Evolutionary conservation across 2,888 invertebrate genomes (phyloP).

Genomic region (Lasioglossum malachurum): DNA sequence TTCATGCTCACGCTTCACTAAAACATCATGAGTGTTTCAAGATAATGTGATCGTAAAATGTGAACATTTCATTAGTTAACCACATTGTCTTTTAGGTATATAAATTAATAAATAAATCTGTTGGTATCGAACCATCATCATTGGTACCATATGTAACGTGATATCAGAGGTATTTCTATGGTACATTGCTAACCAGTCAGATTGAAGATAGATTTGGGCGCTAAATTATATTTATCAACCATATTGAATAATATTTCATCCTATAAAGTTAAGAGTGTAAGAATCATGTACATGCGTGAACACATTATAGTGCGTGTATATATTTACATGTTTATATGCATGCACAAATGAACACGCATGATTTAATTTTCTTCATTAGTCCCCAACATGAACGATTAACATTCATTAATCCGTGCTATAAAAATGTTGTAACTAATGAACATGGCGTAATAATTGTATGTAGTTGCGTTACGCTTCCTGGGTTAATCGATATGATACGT

Average conservation of each 20-base stretch:
- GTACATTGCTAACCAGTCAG: constrained; percentile 10
- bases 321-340: constrained; percentile 28
- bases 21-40: constrained; percentile 68
- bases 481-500: constrained; percentile 15
- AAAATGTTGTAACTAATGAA: constrained; percentile 48
- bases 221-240: not conserved
- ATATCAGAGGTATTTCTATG: constrained; percentile 18
- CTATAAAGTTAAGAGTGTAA: not conserved
- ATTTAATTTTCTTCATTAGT: constrained; percentile 9
- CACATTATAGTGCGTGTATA: constrained; percentile 21
- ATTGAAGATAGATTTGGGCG: not conserved
- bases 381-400: constrained; percentile 38
- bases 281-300: not conserved
- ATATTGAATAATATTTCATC: not conserved
- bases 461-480: constrained; percentile 29
- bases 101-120: constrained; percentile 16
- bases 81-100: constrained; percentile 76
- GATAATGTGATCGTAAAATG: constrained; percentile 57
- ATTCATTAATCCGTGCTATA: constrained; percentile 48
- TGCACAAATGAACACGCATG: constrained; percentile 18
- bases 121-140: constrained; percentile 18
- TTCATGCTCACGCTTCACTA: constrained; percentile 76
- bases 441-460: constrained; percentile 28
- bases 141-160: constrained; percentile 7
- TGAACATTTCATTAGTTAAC: constrained; percentile 69